Evolutionary conservation across 2,797 vertebrate species (phyloP).

Genomic region (Holocentrus rufus): DNA sequence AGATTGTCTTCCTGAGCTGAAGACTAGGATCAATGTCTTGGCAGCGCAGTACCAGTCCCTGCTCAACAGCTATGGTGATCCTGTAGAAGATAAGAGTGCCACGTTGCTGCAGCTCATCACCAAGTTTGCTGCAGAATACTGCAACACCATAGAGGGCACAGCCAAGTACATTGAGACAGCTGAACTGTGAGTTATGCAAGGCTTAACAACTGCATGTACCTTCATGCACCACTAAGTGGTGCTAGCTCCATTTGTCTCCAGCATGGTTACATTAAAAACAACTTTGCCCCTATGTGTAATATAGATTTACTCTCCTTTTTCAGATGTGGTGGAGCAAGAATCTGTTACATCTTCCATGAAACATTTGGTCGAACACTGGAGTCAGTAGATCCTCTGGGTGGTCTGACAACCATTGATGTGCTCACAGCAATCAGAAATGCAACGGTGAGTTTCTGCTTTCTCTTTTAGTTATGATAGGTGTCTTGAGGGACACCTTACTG

Average conservation of each 20-base stretch:
- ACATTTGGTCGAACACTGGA: constrained; percentile 97
- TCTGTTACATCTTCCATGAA: constrained; percentile 99
- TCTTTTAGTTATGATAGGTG: background rate
- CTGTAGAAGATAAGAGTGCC: constrained; percentile 94
- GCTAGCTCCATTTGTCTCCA: constrained; percentile 5
- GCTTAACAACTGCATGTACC: background rate
- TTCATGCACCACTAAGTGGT: constrained; percentile 35
- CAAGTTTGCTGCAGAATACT: constrained; percentile 98
- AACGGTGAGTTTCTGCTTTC: constrained; percentile 82
- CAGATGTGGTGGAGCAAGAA: constrained; percentile 96
- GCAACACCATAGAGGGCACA: constrained; percentile 98
- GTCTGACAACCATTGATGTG: constrained; percentile 96
- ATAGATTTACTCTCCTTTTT: background rate
- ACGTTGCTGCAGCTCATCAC: constrained; percentile 98
- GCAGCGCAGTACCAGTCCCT: constrained; percentile 96
- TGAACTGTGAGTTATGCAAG: constrained; percentile 89
- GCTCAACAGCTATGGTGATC: constrained; percentile 94
- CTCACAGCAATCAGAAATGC: constrained; percentile 98
- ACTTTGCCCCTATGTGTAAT: background rate
- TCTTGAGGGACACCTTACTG: background rate
- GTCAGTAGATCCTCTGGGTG: constrained; percentile 96
- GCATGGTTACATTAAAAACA: background rate
- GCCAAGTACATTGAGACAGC: constrained; percentile 99
- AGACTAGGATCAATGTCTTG: constrained; percentile 96
- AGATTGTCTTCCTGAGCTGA: constrained; percentile 96